Base-by-base conservation (phyloP, 2,797 vertebrate species). In the Coracias cyanogaster region DNA sequence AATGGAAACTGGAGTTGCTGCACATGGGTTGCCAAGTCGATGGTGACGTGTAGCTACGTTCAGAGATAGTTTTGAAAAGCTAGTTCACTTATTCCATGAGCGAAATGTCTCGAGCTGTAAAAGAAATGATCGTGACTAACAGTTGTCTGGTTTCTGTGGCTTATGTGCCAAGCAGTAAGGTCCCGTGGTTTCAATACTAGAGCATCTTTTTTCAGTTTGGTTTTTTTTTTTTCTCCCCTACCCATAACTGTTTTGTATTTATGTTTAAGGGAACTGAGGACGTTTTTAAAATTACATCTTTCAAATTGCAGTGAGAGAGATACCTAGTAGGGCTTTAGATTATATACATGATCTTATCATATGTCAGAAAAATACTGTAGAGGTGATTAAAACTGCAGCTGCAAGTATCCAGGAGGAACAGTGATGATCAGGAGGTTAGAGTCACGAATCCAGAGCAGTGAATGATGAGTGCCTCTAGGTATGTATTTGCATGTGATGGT, bases 1-100 rank as follows among this genome's bases (percentile, higher is more conserved):
- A 88, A 54, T 92, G 84, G 95, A 95, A 96, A 92, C 37, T 89
- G 84, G 60, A 72, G 48, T 22, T 51, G 15, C 80, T 77, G 39
- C 3, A 0, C 82, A 5, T 66, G 83, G 45, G 83, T 28, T 66
- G 55, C 35, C 3, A 31, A 73, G 49, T 31, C 31, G 60, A 60
- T 71, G 46, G 69, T 71, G 67, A 9, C 2, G 0, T 89, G 74
- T 73, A 33, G 70, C 89, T 77, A 0, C 20, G 0, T n/a, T 93
- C 24, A 0, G 77, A 76, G 86, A 26, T 19, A 25, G 26, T 73
- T 89, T 51, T 31, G 10, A 76, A 72, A 69, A 73, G 39, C 29
- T 39, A 11, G 7, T 67, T 95, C 90, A 85, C 7, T 91, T 91
- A 49, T 91, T 95, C 93, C 96, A 67, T 60, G 51, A 77, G 25